Evolutionary conservation across 1,140 invertebrate genomes (phyloP).

Genomic region (Drosophila kurseongensis): DNA sequence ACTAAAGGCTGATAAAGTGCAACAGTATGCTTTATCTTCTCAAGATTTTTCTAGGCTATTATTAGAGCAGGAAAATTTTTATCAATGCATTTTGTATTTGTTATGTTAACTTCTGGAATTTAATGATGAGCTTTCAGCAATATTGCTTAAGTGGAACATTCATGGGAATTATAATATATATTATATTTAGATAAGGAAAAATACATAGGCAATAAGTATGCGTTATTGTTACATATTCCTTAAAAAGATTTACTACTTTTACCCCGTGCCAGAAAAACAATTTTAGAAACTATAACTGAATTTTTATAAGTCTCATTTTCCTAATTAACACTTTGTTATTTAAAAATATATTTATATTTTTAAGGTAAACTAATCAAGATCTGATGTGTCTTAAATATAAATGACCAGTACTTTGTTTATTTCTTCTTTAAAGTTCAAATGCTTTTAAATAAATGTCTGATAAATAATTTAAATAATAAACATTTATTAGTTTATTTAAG

Average conservation of each 20-base stretch:
- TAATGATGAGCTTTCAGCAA: constrained; percentile 3
- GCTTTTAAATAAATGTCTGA: no score
- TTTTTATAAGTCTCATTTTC: no score
- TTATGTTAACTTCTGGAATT: not conserved
- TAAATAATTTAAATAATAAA: no score
- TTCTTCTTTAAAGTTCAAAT: no score
- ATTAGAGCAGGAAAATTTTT: constrained; percentile 7
- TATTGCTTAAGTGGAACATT: not conserved
- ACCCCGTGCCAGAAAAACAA: no score
- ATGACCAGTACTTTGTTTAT: no score
- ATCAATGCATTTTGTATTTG: not conserved
- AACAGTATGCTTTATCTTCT: constrained; percentile 9
- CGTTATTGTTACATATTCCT: not conserved
- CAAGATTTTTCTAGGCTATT: constrained; percentile 8
- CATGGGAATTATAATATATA: not conserved
- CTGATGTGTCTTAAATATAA: no score
- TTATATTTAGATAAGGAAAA: not conserved
- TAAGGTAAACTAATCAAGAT: not conserved
- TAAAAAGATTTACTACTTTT: not conserved
- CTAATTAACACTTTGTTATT: no score
- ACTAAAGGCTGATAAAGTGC: constrained; percentile 10
- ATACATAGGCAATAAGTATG: not conserved
- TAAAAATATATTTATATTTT: not conserved
- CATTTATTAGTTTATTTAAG: not conserved
- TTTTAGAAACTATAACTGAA: no score